These are phyloP conservation scores for Menura novaehollandiae DNA, from an alignment of 2,113 vertebrate species.

Conservation along the genomic window DNA sequence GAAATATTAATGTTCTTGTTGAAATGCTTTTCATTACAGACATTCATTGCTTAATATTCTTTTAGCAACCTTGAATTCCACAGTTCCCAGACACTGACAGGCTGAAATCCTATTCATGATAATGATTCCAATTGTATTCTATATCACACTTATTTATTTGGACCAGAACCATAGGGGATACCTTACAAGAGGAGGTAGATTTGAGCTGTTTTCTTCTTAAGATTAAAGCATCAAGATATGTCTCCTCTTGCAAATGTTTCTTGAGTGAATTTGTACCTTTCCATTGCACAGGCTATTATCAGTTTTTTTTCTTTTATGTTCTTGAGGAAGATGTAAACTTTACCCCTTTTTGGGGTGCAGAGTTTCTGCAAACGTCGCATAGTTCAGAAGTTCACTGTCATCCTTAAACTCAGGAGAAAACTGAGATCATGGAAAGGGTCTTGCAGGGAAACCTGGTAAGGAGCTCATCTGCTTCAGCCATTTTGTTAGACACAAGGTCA, in stretches of 20 bases:
- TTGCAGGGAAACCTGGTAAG: not conserved
- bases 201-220: not conserved
- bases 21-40: conserved; percentile 47
- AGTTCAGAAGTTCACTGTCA: not conserved
- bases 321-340: not conserved
- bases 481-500: not conserved
- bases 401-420: not conserved
- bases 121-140: not conserved
- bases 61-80: conserved; percentile 38
- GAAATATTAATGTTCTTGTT: conserved; percentile 32
- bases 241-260: not conserved
- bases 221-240: not conserved
- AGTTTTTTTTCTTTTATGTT: not conserved
- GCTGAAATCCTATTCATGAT: not conserved
- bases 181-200: not conserved
- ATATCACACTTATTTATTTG: not conserved
- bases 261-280: not conserved
- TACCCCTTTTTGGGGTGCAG: not conserved
- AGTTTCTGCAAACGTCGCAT: not conserved
- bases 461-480: not conserved
- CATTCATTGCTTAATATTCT: not conserved
- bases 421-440: not conserved
- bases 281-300: not conserved
- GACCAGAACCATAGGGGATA: not conserved
- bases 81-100: not conserved